phyloP scores from a whole-genome alignment of 2,113 vertebrate genomes.

The Illadopsis cleaveri region DNA sequence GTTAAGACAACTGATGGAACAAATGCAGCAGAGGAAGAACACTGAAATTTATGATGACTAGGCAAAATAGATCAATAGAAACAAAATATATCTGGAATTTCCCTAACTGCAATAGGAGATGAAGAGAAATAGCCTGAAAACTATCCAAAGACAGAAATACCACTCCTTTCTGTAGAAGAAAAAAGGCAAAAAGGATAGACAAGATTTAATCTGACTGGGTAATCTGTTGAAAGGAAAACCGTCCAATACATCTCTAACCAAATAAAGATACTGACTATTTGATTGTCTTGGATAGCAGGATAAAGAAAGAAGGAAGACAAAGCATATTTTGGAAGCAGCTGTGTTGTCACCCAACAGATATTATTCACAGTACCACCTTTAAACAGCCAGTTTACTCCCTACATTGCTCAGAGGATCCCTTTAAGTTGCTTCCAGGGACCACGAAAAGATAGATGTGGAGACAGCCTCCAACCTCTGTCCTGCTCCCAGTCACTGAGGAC shows the following conservation, averaged over 20 bases:
- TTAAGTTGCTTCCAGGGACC: background rate
- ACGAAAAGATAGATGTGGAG: background rate
- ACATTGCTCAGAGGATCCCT: background rate
- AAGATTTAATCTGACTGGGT: background rate
- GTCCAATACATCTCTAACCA: background rate
- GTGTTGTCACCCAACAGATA: background rate
- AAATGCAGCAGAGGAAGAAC: slow-evolving; percentile 7
- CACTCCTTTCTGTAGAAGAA: background rate
- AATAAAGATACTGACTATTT: background rate
- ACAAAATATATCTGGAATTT: slow-evolving; percentile 12
- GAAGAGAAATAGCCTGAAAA: slow-evolving; percentile 18
- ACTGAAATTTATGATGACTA: slow-evolving; percentile 35
- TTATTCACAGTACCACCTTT: background rate
- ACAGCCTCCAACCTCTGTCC: background rate
- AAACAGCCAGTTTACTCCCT: background rate
- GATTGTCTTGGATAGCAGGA: background rate
- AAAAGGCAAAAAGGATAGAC: background rate
- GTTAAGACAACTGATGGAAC: slow-evolving; percentile 24
- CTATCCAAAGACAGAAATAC: background rate
- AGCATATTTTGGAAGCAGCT: background rate
- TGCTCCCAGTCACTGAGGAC: background rate
- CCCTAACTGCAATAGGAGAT: background rate
- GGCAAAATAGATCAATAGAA: slow-evolving; percentile 43
- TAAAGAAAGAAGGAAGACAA: background rate
- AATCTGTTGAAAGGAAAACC: background rate